A percentile compares a stretch with the other conserved stretches of the same genome.
These are phyloP conservation scores for Oscheius sp. DNA, from an alignment of 2,888 invertebrate species.

Conservation along the genomic window DNA sequence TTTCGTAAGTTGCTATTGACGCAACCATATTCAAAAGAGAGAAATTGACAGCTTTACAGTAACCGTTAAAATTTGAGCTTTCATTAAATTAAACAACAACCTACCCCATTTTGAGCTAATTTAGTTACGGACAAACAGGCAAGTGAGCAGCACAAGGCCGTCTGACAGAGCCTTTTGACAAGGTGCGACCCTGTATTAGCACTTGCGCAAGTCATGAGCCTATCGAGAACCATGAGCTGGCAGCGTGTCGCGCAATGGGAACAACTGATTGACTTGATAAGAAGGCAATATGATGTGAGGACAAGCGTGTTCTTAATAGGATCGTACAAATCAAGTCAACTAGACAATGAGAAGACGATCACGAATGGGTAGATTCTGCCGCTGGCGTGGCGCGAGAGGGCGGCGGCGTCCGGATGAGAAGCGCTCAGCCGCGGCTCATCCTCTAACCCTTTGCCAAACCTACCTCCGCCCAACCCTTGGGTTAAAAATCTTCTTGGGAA, in stretches of 20 bases:
- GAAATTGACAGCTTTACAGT: too few species aligned
- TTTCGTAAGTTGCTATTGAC: too few species aligned
- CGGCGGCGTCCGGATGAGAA: conserved; percentile 37
- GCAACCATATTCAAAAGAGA: too few species aligned
- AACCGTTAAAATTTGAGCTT: too few species aligned
- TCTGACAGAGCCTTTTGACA: conserved; percentile 7
- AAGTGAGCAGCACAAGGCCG: conserved; percentile 6
- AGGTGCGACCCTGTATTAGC: conserved; percentile 23
- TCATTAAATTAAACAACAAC: neutral
- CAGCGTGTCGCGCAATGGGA: conserved; percentile 33
- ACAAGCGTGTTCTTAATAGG: conserved; percentile 29
- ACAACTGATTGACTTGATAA: conserved; percentile 30
- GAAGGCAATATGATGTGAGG: neutral
- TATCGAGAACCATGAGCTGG: conserved; percentile 23
- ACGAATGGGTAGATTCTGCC: conserved; percentile 23
- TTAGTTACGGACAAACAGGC: conserved; percentile 1
- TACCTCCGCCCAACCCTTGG: conserved; percentile 36
- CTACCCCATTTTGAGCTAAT: neutral
- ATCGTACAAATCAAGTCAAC: conserved; percentile 10
- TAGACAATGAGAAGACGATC: conserved; percentile 8
- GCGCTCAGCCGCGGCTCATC: conserved; percentile 37
- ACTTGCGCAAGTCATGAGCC: conserved; percentile 29
- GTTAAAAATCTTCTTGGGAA: conserved; percentile 8
- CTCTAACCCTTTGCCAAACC: conserved; percentile 37
- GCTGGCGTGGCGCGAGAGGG: conserved; percentile 29